Conservation (phyloP, 1,140 invertebrate genomes). For the Caenorhabditis elegans region WBcel235 BX284603.4:4573501-4574000, state of each 20-base stretch:
- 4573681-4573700: not conserved
- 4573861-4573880: not conserved
- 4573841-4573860: not conserved
- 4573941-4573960: slow-evolving; percentile 22
- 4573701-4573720: not conserved
- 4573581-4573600: slow-evolving; percentile 43
- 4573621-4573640: not conserved
- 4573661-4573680: not conserved
- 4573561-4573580: slow-evolving; percentile 10
- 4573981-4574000: slow-evolving; percentile 36
- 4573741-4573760: slow-evolving; percentile 7
- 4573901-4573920: slow-evolving; percentile 35
- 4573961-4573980: slow-evolving; percentile 35
- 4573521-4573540: too few species aligned
- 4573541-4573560: too few species aligned
- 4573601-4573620: not conserved
- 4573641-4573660: not conserved
- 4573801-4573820: not conserved
- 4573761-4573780: not conserved
- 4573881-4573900: not conserved
- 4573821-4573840: not conserved
- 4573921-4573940: slow-evolving; percentile 46
- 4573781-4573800: not conserved
- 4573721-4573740: not conserved
- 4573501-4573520: too few species aligned